A percentile compares a stretch with the other conserved stretches of the same genome.
These are phyloP conservation scores for Thripadectes ignobilis DNA, from an alignment of 2,797 vertebrate species.

Conservation along the genomic window DNA sequence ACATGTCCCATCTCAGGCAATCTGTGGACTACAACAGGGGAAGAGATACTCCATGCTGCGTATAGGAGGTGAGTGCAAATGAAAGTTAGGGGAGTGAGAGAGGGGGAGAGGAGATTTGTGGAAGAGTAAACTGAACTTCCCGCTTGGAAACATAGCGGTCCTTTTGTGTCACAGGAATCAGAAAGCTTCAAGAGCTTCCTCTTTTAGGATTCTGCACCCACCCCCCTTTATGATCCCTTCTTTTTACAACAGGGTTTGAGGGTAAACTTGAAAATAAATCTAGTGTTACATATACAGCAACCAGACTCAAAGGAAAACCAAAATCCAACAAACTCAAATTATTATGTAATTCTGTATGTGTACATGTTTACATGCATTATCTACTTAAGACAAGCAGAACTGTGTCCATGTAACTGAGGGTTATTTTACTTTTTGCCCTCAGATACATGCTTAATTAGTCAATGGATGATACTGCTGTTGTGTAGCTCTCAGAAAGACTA, in stretches of 20 bases:
- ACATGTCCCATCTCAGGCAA: neutral
- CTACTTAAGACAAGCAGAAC: neutral
- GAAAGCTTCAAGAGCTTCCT: slow-evolving; percentile 9
- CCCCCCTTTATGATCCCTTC: neutral
- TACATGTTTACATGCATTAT: slow-evolving; percentile 3
- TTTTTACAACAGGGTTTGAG: slow-evolving; percentile 22
- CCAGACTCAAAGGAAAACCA: slow-evolving; percentile 47
- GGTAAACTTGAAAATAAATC: slow-evolving; percentile 64
- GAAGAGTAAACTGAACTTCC: neutral
- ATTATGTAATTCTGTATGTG: slow-evolving; percentile 33
- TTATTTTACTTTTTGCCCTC: neutral
- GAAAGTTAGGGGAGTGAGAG: neutral
- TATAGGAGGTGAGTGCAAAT: neutral
- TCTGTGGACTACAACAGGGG: neutral
- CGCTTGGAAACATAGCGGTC: neutral
- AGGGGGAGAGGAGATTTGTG: neutral
- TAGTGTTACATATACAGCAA: neutral
- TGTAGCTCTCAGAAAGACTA: slow-evolving; percentile 41
- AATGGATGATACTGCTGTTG: slow-evolving; percentile 16
- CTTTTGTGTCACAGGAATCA: neutral
- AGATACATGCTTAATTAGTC: slow-evolving; percentile 28
- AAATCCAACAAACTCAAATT: slow-evolving; percentile 26
- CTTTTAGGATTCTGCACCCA: neutral
- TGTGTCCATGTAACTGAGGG: neutral
- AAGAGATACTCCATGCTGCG: neutral